Percentiles rank a stretch among this genome's conserved stretches.
Evolutionary conservation across 2,888 invertebrate genomes (phyloP).

Genomic region (Coleophora deauratella): DNA sequence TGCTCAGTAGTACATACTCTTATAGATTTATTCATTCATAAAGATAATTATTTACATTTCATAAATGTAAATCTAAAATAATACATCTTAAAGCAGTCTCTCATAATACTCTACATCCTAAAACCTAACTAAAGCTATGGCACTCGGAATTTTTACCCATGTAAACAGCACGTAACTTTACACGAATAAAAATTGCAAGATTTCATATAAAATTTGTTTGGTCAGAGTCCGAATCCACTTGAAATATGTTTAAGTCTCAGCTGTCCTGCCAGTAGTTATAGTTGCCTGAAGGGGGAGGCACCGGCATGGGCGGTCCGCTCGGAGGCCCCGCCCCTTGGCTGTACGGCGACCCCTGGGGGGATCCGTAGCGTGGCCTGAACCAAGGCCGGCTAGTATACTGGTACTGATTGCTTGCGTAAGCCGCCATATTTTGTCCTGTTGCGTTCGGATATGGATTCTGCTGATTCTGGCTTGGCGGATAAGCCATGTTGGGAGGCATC

Average conservation of each 20-base stretch:
- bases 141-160: neutral
- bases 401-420: constrained; percentile 62
- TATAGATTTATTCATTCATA: neutral
- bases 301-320: constrained; percentile 47
- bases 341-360: constrained; percentile 60
- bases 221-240: too few species aligned
- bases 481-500: constrained; percentile 47
- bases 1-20: too few species aligned
- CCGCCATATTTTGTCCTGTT: constrained; percentile 63
- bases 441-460: constrained; percentile 63
- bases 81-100: constrained; percentile 38
- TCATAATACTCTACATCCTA: constrained; percentile 28
- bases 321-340: constrained; percentile 39
- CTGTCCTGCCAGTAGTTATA: constrained; percentile 68
- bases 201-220: neutral
- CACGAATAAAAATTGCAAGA: neutral
- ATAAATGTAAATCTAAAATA: constrained; percentile 41
- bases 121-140: constrained; percentile 4
- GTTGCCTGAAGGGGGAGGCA: constrained; percentile 54
- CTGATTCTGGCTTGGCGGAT: constrained; percentile 41
- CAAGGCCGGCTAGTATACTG: constrained; percentile 62
- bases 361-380: constrained; percentile 59
- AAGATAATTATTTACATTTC: constrained; percentile 45
- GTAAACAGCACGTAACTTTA: neutral
- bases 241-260: constrained; percentile 41